Conservation (phyloP, 2,888 invertebrate species). For the Deilephila porcellus region DNA sequence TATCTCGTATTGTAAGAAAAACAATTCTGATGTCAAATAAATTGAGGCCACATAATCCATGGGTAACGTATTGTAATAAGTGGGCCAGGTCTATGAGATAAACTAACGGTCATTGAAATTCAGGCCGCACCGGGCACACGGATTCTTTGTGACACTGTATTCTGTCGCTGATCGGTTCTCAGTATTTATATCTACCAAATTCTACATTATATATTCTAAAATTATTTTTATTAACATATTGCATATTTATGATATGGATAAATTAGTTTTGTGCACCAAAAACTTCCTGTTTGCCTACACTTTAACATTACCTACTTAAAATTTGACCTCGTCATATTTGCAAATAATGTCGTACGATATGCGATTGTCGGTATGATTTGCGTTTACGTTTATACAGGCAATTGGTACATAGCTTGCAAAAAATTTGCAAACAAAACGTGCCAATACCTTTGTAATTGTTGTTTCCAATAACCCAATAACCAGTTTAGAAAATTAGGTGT, state of each 20-base stretch:
- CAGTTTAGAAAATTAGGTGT: conserved; percentile 18
- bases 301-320: conserved; percentile 32
- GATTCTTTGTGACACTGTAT: background rate
- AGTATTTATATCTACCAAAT: background rate
- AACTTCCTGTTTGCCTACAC: conserved; percentile 41
- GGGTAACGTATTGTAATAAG: background rate
- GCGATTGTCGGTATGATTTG: conserved; percentile 37
- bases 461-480: background rate
- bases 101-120: conserved; percentile 42
- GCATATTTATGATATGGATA: background rate
- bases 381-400: conserved; percentile 41
- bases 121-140: conserved; percentile 44
- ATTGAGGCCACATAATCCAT: background rate
- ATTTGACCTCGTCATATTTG: conserved; percentile 43
- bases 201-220: background rate
- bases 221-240: background rate
- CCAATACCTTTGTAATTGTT: conserved; percentile 12
- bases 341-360: conserved; percentile 39
- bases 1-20: background rate
- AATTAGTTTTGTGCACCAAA: conserved; percentile 8
- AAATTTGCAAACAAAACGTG: conserved; percentile 49
- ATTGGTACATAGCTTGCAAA: conserved; percentile 42
- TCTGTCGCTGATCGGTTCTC: background rate
- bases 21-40: background rate
- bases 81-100: conserved; percentile 19